Base-by-base conservation (phyloP, 2,797 vertebrate species). In the Fistularia tabacaria region DNA sequence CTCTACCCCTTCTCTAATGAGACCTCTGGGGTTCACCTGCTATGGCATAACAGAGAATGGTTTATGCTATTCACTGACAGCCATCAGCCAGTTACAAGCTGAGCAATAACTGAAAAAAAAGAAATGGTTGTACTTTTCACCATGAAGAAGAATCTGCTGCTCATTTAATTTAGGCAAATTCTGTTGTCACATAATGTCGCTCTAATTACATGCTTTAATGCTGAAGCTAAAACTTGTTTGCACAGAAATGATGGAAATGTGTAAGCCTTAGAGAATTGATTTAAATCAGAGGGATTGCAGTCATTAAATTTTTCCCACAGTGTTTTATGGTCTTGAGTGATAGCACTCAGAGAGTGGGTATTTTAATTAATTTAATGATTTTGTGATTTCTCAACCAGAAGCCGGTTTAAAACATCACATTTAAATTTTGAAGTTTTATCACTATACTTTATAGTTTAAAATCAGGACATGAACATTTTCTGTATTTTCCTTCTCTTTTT, bases 1-100 rank as follows among this genome's bases (percentile, higher is more conserved):
- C 63, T 66, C 71, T 77, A 46, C 77, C 77, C 70, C 69, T 77
- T 69, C 69, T 77, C 69, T 87, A 89, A 88, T 85, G 82, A 86
- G 85, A 74, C 85, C 83, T 70, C 74, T 54, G 85, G 83, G 85
- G 73, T 76, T 87, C 57, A 70, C 25, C 64, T 65, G 73, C 64
- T 73, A 66, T 67, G 71, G 84, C 71, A 79, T 73, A 46, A 79
- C 74, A 71, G 57, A 60, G 52, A 68, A 57, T 62, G 61, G 71
- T 63, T 58, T 52, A 58, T 64, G 76, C 65, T 70, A 58, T 38
- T 63, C 50, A 9, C 62, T 51, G 79, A 72, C 70, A 72, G 62
- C 68, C 69, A 46, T 62, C 51, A 69, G 52, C 48, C 40, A 42
- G 6, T 61, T 49, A 37, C 53, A 63, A 77, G 41, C 14, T 36